phyloP scores from a whole-genome alignment of 2,797 vertebrate species.

The Myoxocephalus aenaeus region DNA sequence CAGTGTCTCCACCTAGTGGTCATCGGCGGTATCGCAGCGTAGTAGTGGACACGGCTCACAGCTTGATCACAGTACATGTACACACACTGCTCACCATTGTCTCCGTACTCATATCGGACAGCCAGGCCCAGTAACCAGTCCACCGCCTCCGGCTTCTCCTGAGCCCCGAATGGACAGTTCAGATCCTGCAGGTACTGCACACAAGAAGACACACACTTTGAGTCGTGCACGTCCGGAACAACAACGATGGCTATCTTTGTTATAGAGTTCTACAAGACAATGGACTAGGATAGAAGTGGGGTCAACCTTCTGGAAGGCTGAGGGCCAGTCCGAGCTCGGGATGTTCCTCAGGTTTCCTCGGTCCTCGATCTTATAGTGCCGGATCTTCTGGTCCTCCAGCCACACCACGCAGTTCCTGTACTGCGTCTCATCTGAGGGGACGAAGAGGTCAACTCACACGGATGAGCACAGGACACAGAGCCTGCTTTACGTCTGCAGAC shows the following conservation, averaged over 20 bases:
- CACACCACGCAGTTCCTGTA: constrained; percentile 98
- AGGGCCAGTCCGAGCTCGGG: constrained; percentile 93
- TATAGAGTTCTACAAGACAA: neutral
- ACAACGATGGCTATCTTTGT: neutral
- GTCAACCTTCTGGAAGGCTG: constrained; percentile 91
- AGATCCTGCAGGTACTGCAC: constrained; percentile 94
- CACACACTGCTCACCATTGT: constrained; percentile 87
- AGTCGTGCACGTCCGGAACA: neutral
- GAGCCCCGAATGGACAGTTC: constrained; percentile 90
- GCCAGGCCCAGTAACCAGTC: constrained; percentile 98
- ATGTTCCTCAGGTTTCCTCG: constrained; percentile 95
- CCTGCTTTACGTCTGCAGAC: too few relatives aligned
- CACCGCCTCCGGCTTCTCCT: constrained; percentile 90
- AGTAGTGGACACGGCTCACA: neutral
- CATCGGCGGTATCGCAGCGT: neutral
- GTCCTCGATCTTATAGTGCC: constrained; percentile 99
- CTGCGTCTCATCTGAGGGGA: constrained; percentile 92
- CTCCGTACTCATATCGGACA: constrained; percentile 96
- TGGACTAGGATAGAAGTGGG: neutral
- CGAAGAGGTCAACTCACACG: too few relatives aligned
- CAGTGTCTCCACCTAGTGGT: constrained; percentile 70
- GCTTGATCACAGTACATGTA: neutral
- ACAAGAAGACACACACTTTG: neutral
- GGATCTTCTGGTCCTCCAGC: constrained; percentile 98
- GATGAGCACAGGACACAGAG: too few relatives aligned